These are phyloP conservation scores for Hyposoter dolosus DNA, from an alignment of 2,888 invertebrate species.

Conservation along the genomic window DNA sequence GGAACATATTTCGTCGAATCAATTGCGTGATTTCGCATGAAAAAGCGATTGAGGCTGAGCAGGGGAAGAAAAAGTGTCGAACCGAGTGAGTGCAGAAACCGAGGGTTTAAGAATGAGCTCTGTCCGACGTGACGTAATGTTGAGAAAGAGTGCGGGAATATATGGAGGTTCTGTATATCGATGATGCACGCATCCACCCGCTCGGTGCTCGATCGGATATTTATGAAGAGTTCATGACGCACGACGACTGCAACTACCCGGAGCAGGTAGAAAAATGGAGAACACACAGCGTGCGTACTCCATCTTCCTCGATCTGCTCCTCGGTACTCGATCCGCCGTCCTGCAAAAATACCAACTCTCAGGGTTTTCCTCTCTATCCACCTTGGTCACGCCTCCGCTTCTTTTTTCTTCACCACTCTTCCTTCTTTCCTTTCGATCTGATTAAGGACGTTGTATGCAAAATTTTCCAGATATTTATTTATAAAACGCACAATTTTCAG, in stretches of 20 bases:
- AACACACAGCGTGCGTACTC: background rate
- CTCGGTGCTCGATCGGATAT: slow-evolving; percentile 77
- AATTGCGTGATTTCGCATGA: background rate
- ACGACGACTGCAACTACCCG: slow-evolving; percentile 65
- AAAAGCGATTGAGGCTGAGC: background rate
- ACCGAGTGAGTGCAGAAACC: slow-evolving; percentile 50
- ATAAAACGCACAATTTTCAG: too few species aligned
- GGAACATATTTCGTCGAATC: background rate
- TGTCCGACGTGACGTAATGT: slow-evolving; percentile 30
- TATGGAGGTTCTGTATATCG: background rate
- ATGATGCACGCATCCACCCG: slow-evolving; percentile 58
- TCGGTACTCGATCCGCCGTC: slow-evolving; percentile 30
- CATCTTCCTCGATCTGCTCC: too few species aligned
- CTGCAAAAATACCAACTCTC: slow-evolving; percentile 57
- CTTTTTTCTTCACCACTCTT: background rate
- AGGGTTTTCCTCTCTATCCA: slow-evolving; percentile 12
- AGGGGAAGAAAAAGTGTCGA: slow-evolving; percentile 35
- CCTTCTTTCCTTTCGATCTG: slow-evolving; percentile 7
- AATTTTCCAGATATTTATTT: too few species aligned
- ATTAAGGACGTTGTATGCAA: too few species aligned
- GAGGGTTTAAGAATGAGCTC: background rate
- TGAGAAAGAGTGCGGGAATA: slow-evolving; percentile 54
- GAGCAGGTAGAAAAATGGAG: slow-evolving; percentile 39
- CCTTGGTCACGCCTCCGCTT: background rate
- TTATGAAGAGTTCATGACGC: slow-evolving; percentile 74